Percentiles rank a stretch among this genome's conserved stretches.
These are phyloP conservation scores for Oligia fasciuncula DNA, from an alignment of 2,888 invertebrate genomes.

Conservation along the genomic window DNA sequence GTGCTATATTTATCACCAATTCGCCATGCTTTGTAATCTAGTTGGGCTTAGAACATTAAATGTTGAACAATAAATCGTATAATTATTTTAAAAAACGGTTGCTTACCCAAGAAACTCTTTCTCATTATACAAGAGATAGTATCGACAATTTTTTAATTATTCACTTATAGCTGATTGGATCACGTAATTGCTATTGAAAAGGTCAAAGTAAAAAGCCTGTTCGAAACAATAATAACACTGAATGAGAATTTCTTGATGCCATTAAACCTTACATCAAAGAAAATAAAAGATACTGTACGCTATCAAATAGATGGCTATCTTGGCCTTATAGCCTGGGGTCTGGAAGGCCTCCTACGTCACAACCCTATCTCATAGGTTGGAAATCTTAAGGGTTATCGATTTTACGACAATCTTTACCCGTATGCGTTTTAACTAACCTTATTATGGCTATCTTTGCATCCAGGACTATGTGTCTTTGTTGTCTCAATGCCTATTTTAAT, in stretches of 20 bases:
- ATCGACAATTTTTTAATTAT: slow-evolving; percentile 30
- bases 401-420: slow-evolving; percentile 53
- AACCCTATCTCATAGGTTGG: slow-evolving; percentile 40
- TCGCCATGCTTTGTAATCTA: background rate
- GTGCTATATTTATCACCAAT: background rate
- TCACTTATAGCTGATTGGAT: slow-evolving; percentile 27
- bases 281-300: slow-evolving; percentile 40
- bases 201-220: slow-evolving; percentile 38
- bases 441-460: slow-evolving; percentile 44
- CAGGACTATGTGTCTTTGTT: slow-evolving; percentile 46
- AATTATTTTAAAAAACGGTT: too few species aligned
- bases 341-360: slow-evolving; percentile 44
- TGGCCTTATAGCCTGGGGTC: slow-evolving; percentile 42
- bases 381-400: slow-evolving; percentile 57
- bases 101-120: background rate
- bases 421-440: slow-evolving; percentile 34
- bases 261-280: slow-evolving; percentile 44
- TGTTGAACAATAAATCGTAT: background rate
- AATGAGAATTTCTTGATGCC: slow-evolving; percentile 37
- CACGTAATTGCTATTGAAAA: slow-evolving; percentile 33
- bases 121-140: slow-evolving; percentile 12
- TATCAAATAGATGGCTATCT: slow-evolving; percentile 57
- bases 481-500: slow-evolving; percentile 50
- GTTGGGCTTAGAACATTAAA: background rate
- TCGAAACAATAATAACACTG: slow-evolving; percentile 16